Evolutionary conservation across 2,797 vertebrate genomes (phyloP).

Genomic region (Notamacropus eugenii): DNA sequence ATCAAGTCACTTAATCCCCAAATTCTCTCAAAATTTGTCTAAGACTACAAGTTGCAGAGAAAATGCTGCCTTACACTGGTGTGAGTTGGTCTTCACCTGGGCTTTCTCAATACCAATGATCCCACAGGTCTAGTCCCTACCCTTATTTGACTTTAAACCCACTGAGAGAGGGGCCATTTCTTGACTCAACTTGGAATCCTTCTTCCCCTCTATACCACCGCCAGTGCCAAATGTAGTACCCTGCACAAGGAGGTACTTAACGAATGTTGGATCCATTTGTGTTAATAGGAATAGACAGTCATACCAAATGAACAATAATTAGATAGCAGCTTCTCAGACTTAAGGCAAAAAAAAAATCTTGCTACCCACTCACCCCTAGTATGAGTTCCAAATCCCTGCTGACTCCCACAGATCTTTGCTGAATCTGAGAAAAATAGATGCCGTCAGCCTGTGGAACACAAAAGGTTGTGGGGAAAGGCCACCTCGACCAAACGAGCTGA

Average conservation of each 20-base stretch:
- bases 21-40: not conserved
- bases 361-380: not conserved
- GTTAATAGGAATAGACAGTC: not conserved
- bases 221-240: not conserved
- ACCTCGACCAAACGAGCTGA: not conserved
- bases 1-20: not conserved
- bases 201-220: not conserved
- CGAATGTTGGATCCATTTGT: not conserved
- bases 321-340: not conserved
- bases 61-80: not conserved
- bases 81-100: too few species aligned
- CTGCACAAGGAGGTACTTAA: not conserved
- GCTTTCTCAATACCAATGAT: not conserved
- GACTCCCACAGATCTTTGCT: not conserved
- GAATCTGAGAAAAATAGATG: conserved; percentile 2
- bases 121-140: not conserved
- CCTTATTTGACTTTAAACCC: not conserved
- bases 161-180: not conserved
- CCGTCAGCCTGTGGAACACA: not conserved
- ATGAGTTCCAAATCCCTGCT: not conserved
- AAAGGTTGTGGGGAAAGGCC: not conserved
- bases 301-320: not conserved
- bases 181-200: not conserved
- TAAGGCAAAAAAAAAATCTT: not conserved
- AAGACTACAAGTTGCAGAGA: not conserved